Evolutionary conservation across 2,797 vertebrate genomes (phyloP).

Genomic region (Bradypodion pumilum): DNA sequence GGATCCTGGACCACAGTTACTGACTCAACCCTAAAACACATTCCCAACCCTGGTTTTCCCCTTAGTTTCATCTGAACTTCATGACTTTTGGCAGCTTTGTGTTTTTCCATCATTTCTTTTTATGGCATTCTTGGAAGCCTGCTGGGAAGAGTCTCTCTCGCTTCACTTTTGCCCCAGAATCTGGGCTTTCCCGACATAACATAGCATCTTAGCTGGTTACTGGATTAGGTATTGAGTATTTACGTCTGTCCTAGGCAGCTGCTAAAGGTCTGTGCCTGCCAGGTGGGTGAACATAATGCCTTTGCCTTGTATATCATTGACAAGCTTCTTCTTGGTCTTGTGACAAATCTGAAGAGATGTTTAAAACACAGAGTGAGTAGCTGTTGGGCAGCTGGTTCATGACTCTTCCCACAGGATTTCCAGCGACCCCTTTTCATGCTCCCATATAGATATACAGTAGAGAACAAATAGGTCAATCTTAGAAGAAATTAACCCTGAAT

Average conservation of each 20-base stretch:
- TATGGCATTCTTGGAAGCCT: neutral
- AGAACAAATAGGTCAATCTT: too few relatives aligned
- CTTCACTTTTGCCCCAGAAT: neutral
- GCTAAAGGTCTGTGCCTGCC: too few relatives aligned
- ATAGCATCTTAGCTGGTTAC: too few relatives aligned
- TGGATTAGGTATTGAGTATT: conserved; percentile 5
- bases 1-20: too few relatives aligned
- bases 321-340: neutral
- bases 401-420: neutral
- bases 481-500: too few relatives aligned
- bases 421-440: too few relatives aligned
- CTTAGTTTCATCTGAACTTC: too few relatives aligned
- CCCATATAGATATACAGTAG: too few relatives aligned
- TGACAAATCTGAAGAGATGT: neutral
- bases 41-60: neutral
- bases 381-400: neutral
- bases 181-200: neutral
- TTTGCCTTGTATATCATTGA: neutral
- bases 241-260: neutral
- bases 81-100: neutral
- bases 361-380: neutral
- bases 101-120: neutral
- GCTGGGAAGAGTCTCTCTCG: neutral
- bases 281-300: neutral
- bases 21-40: too few relatives aligned